Percentiles rank a stretch among this genome's conserved stretches.
Evolutionary conservation across 2,888 invertebrate genomes (phyloP).

Genomic region (Calliphora vomitoria): DNA sequence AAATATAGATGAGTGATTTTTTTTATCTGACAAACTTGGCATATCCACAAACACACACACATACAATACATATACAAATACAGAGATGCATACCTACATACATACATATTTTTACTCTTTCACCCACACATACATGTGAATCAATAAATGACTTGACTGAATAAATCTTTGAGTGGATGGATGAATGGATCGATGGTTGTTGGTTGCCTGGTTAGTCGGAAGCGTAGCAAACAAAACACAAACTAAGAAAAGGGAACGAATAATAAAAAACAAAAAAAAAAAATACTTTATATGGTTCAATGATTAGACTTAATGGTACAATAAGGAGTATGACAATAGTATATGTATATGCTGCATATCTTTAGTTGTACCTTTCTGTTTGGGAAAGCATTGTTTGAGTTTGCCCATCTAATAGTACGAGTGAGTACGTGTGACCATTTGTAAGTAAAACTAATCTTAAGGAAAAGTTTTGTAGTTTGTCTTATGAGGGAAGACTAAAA

Average conservation of each 20-base stretch:
- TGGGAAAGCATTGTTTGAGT: not conserved
- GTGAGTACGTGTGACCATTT: conserved; percentile 46
- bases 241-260: not conserved
- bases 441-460: conserved; percentile 64
- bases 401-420: not conserved
- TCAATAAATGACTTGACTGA: conserved; percentile 64
- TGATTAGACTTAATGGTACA: conserved; percentile 71
- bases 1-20: conserved; percentile 61
- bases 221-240: conserved; percentile 56
- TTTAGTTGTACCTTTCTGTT: not conserved
- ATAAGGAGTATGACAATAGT: conserved; percentile 62
- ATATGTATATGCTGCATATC: not conserved
- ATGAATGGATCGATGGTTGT: conserved; percentile 59
- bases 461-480: conserved; percentile 57
- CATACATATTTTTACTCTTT: not conserved
- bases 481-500: conserved; percentile 34
- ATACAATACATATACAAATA: not conserved
- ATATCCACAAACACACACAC: not conserved
- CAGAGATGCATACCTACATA: not conserved
- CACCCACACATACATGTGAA: conserved; percentile 37
- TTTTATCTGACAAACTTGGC: conserved; percentile 12
- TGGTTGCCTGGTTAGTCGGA: conserved; percentile 60
- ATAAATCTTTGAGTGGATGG: conserved; percentile 59
- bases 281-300: conserved; percentile 66
- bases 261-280: not conserved